Percentiles rank a stretch among this genome's conserved stretches.
phyloP scores from a whole-genome alignment of 2,888 invertebrate species.

The Conistra vaccinii region DNA sequence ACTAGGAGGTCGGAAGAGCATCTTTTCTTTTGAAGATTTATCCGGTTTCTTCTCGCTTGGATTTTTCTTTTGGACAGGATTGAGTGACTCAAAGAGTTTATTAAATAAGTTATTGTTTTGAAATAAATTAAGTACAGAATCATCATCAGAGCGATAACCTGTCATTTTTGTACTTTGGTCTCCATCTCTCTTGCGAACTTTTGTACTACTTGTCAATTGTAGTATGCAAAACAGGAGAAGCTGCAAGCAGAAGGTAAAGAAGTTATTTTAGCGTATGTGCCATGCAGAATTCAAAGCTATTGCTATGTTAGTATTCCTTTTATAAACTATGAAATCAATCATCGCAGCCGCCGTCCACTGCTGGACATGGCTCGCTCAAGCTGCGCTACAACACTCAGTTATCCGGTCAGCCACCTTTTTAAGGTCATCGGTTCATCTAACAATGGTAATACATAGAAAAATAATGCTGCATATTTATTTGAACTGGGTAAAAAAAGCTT shows the following conservation, averaged over 20 bases:
- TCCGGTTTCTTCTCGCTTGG: neutral
- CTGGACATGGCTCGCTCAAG: neutral
- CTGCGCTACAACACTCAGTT: neutral
- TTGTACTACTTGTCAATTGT: neutral
- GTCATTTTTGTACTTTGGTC: neutral
- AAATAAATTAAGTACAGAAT: neutral
- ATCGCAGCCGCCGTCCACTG: neutral
- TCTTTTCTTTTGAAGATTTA: neutral
- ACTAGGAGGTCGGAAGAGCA: neutral
- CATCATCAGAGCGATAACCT: neutral
- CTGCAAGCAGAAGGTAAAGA: neutral
- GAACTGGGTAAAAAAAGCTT: neutral
- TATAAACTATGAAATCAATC: neutral
- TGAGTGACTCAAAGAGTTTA: no score
- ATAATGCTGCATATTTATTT: neutral
- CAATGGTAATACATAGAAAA: neutral
- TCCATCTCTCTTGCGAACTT: neutral
- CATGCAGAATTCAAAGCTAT: neutral
- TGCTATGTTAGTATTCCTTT: neutral
- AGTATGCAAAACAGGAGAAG: constrained; percentile 7
- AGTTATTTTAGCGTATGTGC: no score
- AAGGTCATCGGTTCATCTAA: neutral
- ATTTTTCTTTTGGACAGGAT: no score
- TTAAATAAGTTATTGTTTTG: no score
- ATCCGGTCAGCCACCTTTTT: neutral